Conservation (phyloP, 2,888 invertebrate species). For the Erebia aethiops region DNA sequence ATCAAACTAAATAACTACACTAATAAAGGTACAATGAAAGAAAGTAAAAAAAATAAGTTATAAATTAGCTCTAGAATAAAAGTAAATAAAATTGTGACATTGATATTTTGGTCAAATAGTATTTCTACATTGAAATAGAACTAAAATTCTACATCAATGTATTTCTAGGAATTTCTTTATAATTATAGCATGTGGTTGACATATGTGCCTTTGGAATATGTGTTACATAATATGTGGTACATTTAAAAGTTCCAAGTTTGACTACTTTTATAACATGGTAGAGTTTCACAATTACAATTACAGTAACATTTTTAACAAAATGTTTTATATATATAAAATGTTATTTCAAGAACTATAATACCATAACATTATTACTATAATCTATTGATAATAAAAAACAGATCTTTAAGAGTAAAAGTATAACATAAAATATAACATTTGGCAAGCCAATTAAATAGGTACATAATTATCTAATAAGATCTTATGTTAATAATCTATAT, state of each 20-base stretch:
- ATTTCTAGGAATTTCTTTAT: background rate
- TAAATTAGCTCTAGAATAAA: background rate
- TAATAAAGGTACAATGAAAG: too few species aligned
- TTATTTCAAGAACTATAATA: background rate
- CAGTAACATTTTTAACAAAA: too few species aligned
- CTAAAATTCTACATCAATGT: too few species aligned
- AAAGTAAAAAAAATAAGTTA: background rate
- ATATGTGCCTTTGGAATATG: background rate
- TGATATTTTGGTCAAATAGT: background rate
- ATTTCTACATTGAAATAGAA: too few species aligned
- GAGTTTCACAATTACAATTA: too few species aligned
- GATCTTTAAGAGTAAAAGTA: conserved; percentile 1
- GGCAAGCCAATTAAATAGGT: conserved; percentile 21
- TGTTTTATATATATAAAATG: too few species aligned
- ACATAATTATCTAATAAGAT: background rate
- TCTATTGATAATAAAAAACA: conserved; percentile 3
- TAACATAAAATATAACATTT: conserved; percentile 9
- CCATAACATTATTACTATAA: background rate
- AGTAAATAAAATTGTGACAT: background rate
- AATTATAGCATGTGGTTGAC: background rate
- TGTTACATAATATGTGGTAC: background rate
- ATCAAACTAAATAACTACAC: background rate
- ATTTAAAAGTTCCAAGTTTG: background rate
- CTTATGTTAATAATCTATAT: background rate
- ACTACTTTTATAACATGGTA: background rate